Conservation (phyloP, 2,113 vertebrate genomes). For the Tenebrosternarchus preto region DNA sequence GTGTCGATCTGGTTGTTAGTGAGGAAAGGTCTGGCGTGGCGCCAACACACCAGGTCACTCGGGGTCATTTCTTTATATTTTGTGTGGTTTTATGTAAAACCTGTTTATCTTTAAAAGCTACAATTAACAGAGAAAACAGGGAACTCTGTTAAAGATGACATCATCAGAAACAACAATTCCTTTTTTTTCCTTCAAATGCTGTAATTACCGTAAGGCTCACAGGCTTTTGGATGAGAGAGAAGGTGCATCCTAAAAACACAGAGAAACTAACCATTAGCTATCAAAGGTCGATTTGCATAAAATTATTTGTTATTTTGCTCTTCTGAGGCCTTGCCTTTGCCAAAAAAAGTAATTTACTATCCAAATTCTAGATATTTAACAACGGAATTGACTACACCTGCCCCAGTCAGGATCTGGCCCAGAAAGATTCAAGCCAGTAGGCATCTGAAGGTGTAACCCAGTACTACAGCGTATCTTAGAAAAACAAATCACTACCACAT, state of each 20-base stretch:
- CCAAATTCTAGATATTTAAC: not conserved
- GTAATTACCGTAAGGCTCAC: not conserved
- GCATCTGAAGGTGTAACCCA: no score
- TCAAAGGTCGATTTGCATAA: not conserved
- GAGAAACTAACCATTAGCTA: not conserved
- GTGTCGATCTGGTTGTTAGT: no score
- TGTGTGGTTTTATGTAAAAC: not conserved
- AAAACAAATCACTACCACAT: no score
- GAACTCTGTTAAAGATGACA: not conserved
- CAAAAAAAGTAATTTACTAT: not conserved
- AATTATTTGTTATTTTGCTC: not conserved
- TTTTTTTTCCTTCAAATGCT: not conserved
- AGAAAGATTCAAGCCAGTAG: not conserved
- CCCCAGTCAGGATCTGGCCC: not conserved
- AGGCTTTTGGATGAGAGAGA: not conserved
- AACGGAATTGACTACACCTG: no score
- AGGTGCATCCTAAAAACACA: not conserved
- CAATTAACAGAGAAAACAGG: slow-evolving; percentile 5
- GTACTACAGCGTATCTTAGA: no score
- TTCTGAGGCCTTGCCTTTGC: not conserved
- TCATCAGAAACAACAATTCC: slow-evolving; percentile 7
- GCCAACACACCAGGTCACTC: no score
- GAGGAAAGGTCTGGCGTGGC: no score
- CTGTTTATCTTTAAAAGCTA: not conserved
- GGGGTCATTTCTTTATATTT: not conserved